These are phyloP conservation scores for Alsophila aescularia DNA, from an alignment of 2,888 invertebrate genomes.

Conservation along the genomic window DNA sequence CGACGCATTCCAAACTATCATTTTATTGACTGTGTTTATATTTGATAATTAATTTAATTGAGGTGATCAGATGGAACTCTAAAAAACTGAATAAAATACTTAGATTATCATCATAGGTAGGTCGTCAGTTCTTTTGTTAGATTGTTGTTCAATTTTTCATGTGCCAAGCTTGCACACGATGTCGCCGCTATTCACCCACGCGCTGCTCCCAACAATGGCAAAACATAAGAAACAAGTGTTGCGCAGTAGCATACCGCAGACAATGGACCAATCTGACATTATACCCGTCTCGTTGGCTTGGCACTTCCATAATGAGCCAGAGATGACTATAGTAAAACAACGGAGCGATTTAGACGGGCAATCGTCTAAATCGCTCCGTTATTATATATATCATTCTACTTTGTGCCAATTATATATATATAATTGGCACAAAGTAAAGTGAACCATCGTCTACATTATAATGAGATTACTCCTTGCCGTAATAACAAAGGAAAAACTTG, in stretches of 20 bases:
- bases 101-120: background rate
- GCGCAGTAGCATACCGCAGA: constrained; percentile 71
- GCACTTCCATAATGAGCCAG: constrained; percentile 51
- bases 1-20: constrained; percentile 74
- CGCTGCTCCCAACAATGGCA: constrained; percentile 57
- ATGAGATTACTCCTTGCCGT: no score
- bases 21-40: constrained; percentile 74
- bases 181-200: constrained; percentile 63
- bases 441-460: no score
- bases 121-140: constrained; percentile 20
- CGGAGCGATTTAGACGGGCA: constrained; percentile 61
- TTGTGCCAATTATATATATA: no score
- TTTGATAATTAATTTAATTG: constrained; percentile 68
- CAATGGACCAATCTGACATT: constrained; percentile 69
- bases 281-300: constrained; percentile 54
- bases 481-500: no score
- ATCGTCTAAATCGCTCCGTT: no score
- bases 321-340: constrained; percentile 62
- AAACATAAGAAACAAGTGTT: constrained; percentile 57
- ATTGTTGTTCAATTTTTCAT: constrained; percentile 33
- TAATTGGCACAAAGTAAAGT: no score
- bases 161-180: constrained; percentile 36
- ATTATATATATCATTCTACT: no score
- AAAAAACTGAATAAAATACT: constrained; percentile 9
- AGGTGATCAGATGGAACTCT: constrained; percentile 14